Base-by-base conservation (phyloP, 2,888 invertebrate genomes). In the Trisateles emortualis region DNA sequence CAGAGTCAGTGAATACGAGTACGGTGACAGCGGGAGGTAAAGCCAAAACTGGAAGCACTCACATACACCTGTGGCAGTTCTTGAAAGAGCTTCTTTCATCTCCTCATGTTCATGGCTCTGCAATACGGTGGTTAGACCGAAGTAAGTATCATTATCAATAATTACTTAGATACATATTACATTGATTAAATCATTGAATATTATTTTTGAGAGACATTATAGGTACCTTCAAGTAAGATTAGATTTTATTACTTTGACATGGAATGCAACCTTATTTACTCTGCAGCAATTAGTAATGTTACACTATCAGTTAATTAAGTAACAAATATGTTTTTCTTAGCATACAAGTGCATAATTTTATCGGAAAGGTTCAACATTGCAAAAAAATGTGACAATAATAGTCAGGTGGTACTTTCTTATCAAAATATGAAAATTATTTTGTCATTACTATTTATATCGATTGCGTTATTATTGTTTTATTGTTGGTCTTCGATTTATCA, bases 41-140 rank as follows among this genome's bases (percentile, higher is more conserved):
- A 56, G 76, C 81, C 11, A 93, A 93, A 72, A 90, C 93, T 38
- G 95, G 95, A 41, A 96, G 97, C 64, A 97, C 98, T 0, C 98
- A 98, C 87, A 99, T 99, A 72, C 99, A 99, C 86, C 94, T 99
- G 40, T 99, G 99, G 99, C 99, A 99, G 91, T 99, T 99, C 90
- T 94, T 99, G 47, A 99, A 99, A 85, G 99, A 99, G 85, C 95
- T 99, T 11, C 94, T 99, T 0, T 95, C 97, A 14, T 96, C 97
- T 44, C 98, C 98, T 0, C 97, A 97, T 70, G 91, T 96, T 26
- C 97, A 98, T 86, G 98, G 98, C 9, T 96, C 97, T 3, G 99
- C 99, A 83, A 99, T 99, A 82, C 96, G 99, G 81, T 99, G 99
- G 99, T 93, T 99, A 74, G 99, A 99, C 87, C 95, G 98, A 81